Base-by-base conservation (phyloP, 2,888 invertebrate genomes). In the Crematogaster levior region DNA sequence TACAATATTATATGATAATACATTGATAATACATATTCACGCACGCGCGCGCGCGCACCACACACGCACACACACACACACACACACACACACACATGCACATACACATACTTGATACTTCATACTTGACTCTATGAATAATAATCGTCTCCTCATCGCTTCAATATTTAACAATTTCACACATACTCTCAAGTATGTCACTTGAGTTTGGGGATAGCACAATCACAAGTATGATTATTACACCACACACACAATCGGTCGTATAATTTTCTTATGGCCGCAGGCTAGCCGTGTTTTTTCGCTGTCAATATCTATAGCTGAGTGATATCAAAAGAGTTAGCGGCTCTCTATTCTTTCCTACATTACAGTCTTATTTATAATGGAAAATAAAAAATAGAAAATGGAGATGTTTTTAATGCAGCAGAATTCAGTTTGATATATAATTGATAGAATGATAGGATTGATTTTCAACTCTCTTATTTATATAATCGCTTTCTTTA, bases 131-230 rank as follows among this genome's bases (percentile, higher is more conserved):
- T 34, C 51, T 48, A 40, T 5, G 7, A 34, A 9, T 51, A 51
- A 68, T 3, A 48, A 12, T n/a, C 6, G 1, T 24, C 63, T 68
- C 34, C 9, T 68, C 21, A 15, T 34, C n/a, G 15, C 34, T 68
- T 68, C 21, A 68, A 37, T 68, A 68, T 68, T 68, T 61, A 75
- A 63, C 63, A 63, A 65, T 65, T 75, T 75, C 37, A 27, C 40
- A 65, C 63, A 15, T 63, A 37, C 27, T 65, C 74, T 27, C 21
- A 68, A 51, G 51, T 51, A 1, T 51, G 30, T 21, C 51, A 43
- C 51, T 34, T 34, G 34, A 51, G 51, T 68, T 68, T 51, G 21
- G 68, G n/a, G 30, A 30, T 66, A 21, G 30, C 15, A 37, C 6
- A n/a, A 68, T 6, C 10, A 46, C 34, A 51, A 34, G 65, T 27